Base-by-base conservation (phyloP, 2,797 vertebrate genomes). In the Epinephelus awoara region DNA sequence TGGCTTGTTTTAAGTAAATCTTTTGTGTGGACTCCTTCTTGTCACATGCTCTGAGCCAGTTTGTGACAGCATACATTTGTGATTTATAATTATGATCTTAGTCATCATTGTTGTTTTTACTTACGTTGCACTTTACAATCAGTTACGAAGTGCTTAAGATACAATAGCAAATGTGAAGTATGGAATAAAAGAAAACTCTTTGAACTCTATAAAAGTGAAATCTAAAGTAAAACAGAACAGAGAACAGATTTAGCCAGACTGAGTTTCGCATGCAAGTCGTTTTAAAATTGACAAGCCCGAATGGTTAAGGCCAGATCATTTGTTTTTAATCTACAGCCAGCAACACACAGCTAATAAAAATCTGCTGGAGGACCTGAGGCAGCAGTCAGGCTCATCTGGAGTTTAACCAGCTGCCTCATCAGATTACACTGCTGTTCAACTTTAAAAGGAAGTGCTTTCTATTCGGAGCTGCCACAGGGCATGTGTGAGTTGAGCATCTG, bases 371-470 rank as follows among this genome's bases (percentile, higher is more conserved):
- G 54, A 63, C 81, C 65, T 10, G 79, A 79, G 67, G 80, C 63
- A 56, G 29, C 38, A 80, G 65, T 69, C 44, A 5, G 34, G 59
- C 75, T 85, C 77, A 79, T 85, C 42, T 77, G 84, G 72, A 83
- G 70, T 84, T 85, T 77, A 78, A 85, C 50, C 83, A 78, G 75
- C 75, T 83, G 86, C 75, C 79, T 66, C 72, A 57, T 80, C 62
- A 29, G 50, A 84, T 88, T 76, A 84, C 34, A 8, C 46, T 63
- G 63, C 56, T 55, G 62, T 55, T 76, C 25, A 55, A 66, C 63
- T 72, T 69, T 40, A 56, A 82, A 70, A 67, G 40, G 29, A 64
- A 70, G 23, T n/a, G 14, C 52, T 71, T 47, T 73, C 11, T 57
- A 47, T 25, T 14, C 40, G 58, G 18, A 66, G 25, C 12, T 46